phyloP scores from a whole-genome alignment of 2,888 invertebrate species.

The Formica aserva region DNA sequence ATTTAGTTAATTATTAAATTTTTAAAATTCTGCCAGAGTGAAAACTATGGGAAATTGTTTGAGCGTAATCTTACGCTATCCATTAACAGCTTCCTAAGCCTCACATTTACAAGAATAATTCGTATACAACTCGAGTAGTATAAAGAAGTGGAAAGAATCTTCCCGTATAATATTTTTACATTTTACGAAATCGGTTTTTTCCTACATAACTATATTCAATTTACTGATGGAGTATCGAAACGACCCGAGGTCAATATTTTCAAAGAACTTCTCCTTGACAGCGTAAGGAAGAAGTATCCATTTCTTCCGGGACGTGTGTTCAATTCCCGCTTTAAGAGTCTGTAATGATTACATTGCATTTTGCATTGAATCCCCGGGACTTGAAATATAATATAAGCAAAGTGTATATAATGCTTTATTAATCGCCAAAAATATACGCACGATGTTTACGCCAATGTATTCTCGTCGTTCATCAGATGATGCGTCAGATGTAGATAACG shows the following conservation, averaged over 20 bases:
- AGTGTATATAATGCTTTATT: conserved; percentile 14
- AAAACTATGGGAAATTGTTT: background rate
- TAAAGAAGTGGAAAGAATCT: conserved; percentile 7
- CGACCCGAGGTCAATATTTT: conserved; percentile 49
- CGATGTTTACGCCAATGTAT: conserved; percentile 24
- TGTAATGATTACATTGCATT: conserved; percentile 48
- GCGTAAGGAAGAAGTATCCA: conserved; percentile 33
- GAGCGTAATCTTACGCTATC: background rate
- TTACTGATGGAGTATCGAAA: conserved; percentile 38
- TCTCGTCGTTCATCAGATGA: conserved; percentile 39
- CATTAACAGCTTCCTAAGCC: background rate
- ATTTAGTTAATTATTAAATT: background rate
- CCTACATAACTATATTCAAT: conserved; percentile 33
- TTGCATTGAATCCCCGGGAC: conserved; percentile 35
- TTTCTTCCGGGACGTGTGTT: conserved; percentile 41
- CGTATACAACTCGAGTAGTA: background rate
- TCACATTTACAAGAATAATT: conserved; percentile 29
- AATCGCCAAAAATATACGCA: conserved; percentile 8
- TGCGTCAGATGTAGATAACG: conserved; percentile 31
- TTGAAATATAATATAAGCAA: conserved; percentile 31
- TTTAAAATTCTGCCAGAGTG: background rate
- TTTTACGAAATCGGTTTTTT: conserved; percentile 18
- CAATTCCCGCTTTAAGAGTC: conserved; percentile 30
- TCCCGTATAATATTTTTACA: conserved; percentile 19
- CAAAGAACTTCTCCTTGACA: conserved; percentile 31